phyloP scores from a whole-genome alignment of 2,113 vertebrate genomes.

The Thymallus thymallus region DNA sequence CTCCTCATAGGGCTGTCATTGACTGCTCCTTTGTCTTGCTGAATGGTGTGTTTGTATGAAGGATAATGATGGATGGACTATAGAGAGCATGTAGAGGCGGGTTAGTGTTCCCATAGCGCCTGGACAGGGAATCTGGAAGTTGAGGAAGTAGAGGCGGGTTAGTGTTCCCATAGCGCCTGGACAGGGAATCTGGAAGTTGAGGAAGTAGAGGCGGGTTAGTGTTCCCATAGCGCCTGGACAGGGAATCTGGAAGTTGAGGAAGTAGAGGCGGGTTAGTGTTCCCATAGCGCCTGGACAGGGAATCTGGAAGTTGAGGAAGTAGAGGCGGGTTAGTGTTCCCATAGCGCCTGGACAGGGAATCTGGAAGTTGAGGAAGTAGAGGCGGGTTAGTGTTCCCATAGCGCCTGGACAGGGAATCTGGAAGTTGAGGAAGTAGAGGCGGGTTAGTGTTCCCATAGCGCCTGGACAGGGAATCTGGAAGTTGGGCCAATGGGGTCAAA shows the following conservation, averaged over 20 bases:
- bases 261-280: conserved; percentile 50
- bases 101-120: conserved; percentile 51
- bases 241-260: too few relatives aligned
- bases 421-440: conserved; percentile 31
- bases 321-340: conserved; percentile 52
- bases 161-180: conserved; percentile 50
- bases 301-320: too few relatives aligned
- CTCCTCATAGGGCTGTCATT: conserved; percentile 68
- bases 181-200: too few relatives aligned
- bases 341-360: too few relatives aligned
- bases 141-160: conserved; percentile 51
- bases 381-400: conserved; percentile 53
- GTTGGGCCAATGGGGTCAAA: conserved; percentile 50
- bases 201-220: conserved; percentile 45
- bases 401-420: too few relatives aligned
- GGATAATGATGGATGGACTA: conserved; percentile 72
- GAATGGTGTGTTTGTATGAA: conserved; percentile 67
- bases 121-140: conserved; percentile 53
- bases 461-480: conserved; percentile 52
- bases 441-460: conserved; percentile 52
- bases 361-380: conserved; percentile 20
- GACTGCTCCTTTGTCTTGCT: conserved; percentile 68
- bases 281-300: too few relatives aligned
- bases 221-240: conserved; percentile 49
- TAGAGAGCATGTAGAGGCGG: conserved; percentile 39